phyloP scores from a whole-genome alignment of 2,113 vertebrate genomes.

The Salvelinus namaycush region DNA sequence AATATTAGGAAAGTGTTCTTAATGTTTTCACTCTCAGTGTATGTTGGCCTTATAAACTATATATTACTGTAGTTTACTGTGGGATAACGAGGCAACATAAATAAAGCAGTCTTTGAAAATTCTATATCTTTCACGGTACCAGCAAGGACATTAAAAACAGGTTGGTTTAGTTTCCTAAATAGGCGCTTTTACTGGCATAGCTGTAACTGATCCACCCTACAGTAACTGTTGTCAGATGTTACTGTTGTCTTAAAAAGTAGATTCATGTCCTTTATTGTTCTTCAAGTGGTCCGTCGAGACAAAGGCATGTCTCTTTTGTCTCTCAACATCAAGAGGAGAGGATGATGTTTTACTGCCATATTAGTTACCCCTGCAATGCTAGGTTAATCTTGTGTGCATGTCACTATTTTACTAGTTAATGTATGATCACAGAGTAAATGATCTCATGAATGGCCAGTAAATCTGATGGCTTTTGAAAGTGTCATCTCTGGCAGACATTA shows the following conservation, averaged over 20 bases:
- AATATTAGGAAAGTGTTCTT: background rate
- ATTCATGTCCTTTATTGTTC: background rate
- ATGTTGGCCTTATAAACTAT: too few relatives aligned
- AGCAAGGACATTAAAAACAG: background rate
- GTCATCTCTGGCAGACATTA: background rate
- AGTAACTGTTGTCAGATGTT: background rate
- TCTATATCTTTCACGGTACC: background rate
- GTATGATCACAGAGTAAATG: background rate
- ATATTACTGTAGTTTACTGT: too few relatives aligned
- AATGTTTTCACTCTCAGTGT: too few relatives aligned
- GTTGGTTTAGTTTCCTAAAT: background rate
- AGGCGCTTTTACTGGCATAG: background rate
- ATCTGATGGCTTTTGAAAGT: background rate
- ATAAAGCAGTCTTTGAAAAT: too few relatives aligned
- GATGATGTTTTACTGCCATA: background rate
- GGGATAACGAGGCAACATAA: too few relatives aligned
- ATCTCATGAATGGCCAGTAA: background rate
- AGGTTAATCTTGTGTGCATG: background rate
- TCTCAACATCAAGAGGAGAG: background rate
- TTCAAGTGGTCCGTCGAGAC: background rate
- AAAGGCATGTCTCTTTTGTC: background rate
- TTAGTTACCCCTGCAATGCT: background rate
- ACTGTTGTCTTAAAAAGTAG: background rate
- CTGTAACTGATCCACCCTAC: background rate
- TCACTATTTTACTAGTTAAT: background rate